phyloP scores from a whole-genome alignment of 23 tunicate genomes.

The Ascidia mentula region DNA sequence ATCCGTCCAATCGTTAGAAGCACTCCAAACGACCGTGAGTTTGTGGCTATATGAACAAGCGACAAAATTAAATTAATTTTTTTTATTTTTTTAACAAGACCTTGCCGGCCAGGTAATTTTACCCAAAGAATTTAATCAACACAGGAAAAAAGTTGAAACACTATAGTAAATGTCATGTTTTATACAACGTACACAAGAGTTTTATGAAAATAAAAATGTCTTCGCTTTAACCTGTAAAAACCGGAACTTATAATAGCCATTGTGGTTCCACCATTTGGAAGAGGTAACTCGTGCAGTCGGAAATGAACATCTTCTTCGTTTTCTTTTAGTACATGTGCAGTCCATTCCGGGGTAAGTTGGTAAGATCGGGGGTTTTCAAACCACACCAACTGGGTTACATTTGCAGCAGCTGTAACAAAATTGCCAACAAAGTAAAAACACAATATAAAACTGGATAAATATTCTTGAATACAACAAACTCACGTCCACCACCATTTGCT shows the following conservation, averaged over 20 bases:
- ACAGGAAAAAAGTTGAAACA: no score
- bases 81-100: no score
- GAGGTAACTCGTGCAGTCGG: slow-evolving; percentile 46
- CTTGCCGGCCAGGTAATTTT: no score
- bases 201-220: no score
- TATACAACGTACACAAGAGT: no score
- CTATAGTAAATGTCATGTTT: no score
- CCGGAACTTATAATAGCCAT: slow-evolving; percentile 67
- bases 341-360: slow-evolving; percentile 47
- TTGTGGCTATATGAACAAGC: slow-evolving; percentile 29
- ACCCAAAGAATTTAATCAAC: no score
- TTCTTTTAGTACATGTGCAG: slow-evolving; percentile 50
- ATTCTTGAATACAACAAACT: neutral
- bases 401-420: slow-evolving; percentile 42
- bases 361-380: slow-evolving; percentile 70
- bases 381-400: slow-evolving; percentile 68
- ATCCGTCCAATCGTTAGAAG: slow-evolving; percentile 64
- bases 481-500: slow-evolving; percentile 84
- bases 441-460: no score
- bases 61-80: no score
- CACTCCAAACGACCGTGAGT: slow-evolving; percentile 62
- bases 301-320: slow-evolving; percentile 69
- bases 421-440: no score
- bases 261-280: slow-evolving; percentile 38
- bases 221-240: slow-evolving; percentile 93